Evolutionary conservation across 2,888 invertebrate species (phyloP).

Genomic region (Volucella inanis): DNA sequence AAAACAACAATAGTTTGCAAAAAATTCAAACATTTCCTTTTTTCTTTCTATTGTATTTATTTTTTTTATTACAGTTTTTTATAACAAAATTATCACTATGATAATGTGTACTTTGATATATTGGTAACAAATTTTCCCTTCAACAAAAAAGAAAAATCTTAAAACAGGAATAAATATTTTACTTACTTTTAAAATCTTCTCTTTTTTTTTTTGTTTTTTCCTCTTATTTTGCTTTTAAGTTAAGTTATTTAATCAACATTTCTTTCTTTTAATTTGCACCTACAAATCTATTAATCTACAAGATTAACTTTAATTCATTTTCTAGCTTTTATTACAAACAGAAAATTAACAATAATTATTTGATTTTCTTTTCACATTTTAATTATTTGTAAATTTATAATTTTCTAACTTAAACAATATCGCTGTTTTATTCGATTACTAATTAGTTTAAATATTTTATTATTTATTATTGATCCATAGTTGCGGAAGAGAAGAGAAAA

Average conservation of each 20-base stretch:
- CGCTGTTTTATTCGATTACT: slow-evolving; percentile 62
- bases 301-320: slow-evolving; percentile 71
- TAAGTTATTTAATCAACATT: slow-evolving; percentile 55
- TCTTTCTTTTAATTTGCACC: slow-evolving; percentile 58
- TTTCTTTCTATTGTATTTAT: slow-evolving; percentile 18
- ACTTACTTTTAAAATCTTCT: slow-evolving; percentile 5
- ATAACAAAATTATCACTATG: slow-evolving; percentile 72
- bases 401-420: slow-evolving; percentile 46
- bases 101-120: slow-evolving; percentile 63
- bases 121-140: slow-evolving; percentile 63
- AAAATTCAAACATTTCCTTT: slow-evolving; percentile 1
- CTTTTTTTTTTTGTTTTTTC: neutral
- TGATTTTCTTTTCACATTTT: neutral
- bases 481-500: neutral
- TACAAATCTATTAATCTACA: slow-evolving; percentile 71
- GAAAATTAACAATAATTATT: slow-evolving; percentile 50
- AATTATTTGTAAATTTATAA: too few relatives aligned
- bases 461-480: slow-evolving; percentile 36
- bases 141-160: slow-evolving; percentile 48
- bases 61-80: slow-evolving; percentile 48
- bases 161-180: slow-evolving; percentile 42
- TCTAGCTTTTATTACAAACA: slow-evolving; percentile 63
- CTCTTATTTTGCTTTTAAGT: slow-evolving; percentile 7
- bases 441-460: slow-evolving; percentile 4
- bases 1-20: neutral